Evolutionary conservation across 2,113 vertebrate genomes (phyloP), one percentile per base, ranked within the genome.

Genomic region (Hippocampus abdominalis): DNA sequence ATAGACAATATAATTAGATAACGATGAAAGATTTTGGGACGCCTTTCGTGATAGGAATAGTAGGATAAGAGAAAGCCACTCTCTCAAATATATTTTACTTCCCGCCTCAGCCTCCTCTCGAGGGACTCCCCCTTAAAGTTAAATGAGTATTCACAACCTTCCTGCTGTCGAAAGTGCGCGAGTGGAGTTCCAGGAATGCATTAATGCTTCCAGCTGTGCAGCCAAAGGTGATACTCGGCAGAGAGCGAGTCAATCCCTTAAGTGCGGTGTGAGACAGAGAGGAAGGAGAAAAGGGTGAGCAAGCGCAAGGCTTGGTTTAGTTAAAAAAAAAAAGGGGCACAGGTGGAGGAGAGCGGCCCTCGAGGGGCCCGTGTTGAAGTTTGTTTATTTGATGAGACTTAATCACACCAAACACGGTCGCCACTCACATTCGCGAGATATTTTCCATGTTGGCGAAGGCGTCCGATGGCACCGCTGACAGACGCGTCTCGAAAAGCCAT

Each of bases 391-490:
- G 27, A 63, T 64, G 8, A 29, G 2, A 73, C 46, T 64, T 66
- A 66, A 57, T 44, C 18, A 7, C 36, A 5, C 10, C 18, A 20
- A 16, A 64, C 54, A 66, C 71, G 66, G 73, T 11, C 9, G 29
- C 0, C 71, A 96, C 97, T 96, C 91, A 99, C 97, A 99, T 96
- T 67, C 92, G 93, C 74, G 96, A 96, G 84, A 98, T 94, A 90
- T 99, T 98, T 83, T 93, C 91, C 80, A 97, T 87, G 84, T 89
- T 91, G 79, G 92, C 89, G 73, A 99, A 98, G 20, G 93, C 95
- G 0, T 84, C 90, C 63, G 90, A 86, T 62, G 93, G 94, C 69
- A 99, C 88, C 10, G 91, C 92, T 67, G 86, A 89, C 75, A 99
- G 89, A 44, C 89, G 89, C 32, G 97, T 98, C 88, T 99, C 97